Conservation (phyloP, 1,140 invertebrate genomes). For the Drosophila lini region DNA sequence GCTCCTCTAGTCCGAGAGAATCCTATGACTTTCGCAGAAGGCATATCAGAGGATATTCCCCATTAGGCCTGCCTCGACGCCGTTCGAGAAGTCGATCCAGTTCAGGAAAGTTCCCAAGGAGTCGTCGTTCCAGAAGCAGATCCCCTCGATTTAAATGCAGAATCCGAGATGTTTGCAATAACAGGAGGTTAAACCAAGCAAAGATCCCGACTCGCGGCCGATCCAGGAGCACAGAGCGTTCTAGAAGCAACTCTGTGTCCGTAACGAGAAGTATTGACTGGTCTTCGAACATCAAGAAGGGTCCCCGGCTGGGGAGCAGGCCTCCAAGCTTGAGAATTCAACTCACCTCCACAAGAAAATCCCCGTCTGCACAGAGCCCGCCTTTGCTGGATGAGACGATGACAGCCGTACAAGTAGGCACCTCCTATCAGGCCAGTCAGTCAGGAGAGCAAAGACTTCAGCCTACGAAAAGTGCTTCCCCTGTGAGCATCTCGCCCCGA, state of each 20-base stretch:
- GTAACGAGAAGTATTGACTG: neutral
- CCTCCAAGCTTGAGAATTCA: no score
- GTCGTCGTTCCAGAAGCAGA: neutral
- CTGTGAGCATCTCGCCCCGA: neutral
- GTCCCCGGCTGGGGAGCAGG: neutral
- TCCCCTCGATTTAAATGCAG: neutral
- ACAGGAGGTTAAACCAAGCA: neutral
- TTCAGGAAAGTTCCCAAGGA: neutral
- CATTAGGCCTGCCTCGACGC: neutral
- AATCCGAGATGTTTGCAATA: neutral
- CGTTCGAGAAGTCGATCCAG: conserved; percentile 3
- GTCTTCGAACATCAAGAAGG: neutral
- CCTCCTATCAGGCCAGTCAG: neutral
- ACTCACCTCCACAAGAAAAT: neutral
- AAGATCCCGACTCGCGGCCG: neutral
- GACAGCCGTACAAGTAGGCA: no score
- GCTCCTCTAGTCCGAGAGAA: neutral
- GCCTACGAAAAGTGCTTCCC: neutral
- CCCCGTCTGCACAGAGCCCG: neutral
- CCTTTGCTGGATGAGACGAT: neutral
- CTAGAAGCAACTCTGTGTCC: neutral
- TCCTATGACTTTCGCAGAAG: neutral
- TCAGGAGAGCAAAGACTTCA: neutral
- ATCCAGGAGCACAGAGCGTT: neutral
- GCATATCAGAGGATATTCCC: neutral